A percentile compares a stretch with the other conserved stretches of the same genome.
Evolutionary conservation across 2,797 vertebrate species (phyloP).

Genomic region (Mergus octosetaceus): DNA sequence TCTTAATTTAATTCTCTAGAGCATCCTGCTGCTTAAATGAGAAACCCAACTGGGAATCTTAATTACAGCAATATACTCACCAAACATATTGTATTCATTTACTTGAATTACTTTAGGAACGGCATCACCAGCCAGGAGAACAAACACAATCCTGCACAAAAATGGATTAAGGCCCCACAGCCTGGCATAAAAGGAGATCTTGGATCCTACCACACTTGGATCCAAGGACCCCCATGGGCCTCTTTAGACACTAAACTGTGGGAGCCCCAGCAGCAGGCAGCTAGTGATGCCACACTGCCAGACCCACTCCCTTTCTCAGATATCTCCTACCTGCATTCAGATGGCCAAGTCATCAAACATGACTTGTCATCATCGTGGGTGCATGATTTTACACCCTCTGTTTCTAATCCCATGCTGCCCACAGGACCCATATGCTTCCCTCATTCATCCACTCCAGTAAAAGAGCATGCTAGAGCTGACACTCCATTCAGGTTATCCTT

Average conservation of each 20-base stretch:
- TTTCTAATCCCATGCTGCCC: neutral
- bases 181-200: neutral
- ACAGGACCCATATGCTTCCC: neutral
- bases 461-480: neutral
- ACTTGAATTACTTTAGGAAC: conserved; percentile 37
- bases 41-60: conserved; percentile 35
- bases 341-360: neutral
- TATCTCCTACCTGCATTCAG: neutral
- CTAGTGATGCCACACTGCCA: neutral
- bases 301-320: neutral
- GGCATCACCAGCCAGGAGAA: neutral
- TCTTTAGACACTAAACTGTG: neutral
- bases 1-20: conserved; percentile 38
- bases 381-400: neutral
- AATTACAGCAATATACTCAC: conserved; percentile 42
- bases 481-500: neutral
- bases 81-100: conserved; percentile 37
- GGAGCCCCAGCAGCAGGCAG: neutral
- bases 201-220: neutral
- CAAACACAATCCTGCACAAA: neutral
- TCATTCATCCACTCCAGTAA: neutral
- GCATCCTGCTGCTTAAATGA: conserved; percentile 37
- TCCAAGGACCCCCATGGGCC: neutral
- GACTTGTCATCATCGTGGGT: neutral
- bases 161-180: neutral